phyloP scores from a whole-genome alignment of 2,113 vertebrate genomes.

The Perccottus glenii region DNA sequence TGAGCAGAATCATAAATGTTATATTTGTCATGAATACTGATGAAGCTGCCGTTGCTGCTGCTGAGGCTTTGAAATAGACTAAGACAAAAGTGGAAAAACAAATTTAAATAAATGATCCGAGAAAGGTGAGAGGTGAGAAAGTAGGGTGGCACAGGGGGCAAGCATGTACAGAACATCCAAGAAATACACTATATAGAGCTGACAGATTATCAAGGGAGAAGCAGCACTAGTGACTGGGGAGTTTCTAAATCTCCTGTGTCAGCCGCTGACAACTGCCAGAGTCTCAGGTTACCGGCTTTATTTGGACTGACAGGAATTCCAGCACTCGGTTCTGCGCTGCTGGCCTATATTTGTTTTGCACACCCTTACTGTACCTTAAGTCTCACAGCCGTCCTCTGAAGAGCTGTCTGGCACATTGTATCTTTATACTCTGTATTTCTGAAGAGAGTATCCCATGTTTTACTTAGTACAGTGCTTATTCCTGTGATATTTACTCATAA shows the following conservation, averaged over 20 bases:
- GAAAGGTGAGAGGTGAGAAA: constrained; percentile 5
- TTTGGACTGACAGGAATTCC: constrained; percentile 32
- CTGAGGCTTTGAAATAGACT: background rate
- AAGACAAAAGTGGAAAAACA: constrained; percentile 2
- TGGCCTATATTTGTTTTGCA: constrained; percentile 39
- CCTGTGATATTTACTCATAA: no score
- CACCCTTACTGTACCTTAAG: background rate
- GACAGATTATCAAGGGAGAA: background rate
- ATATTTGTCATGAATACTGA: constrained; percentile 43
- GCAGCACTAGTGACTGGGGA: constrained; percentile 19
- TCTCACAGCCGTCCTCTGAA: background rate
- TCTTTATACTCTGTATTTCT: no score
- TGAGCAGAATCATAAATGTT: constrained; percentile 32
- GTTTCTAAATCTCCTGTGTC: constrained; percentile 48
- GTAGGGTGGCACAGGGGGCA: background rate
- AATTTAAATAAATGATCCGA: constrained; percentile 26
- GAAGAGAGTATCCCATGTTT: no score
- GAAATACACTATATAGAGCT: background rate
- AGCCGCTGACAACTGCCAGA: constrained; percentile 59
- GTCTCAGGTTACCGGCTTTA: constrained; percentile 65
- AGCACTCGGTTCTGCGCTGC: constrained; percentile 5
- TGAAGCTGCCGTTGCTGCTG: constrained; percentile 9
- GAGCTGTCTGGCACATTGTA: no score
- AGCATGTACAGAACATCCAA: background rate
- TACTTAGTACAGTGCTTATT: no score